Percentiles rank a stretch among this genome's conserved stretches.
These are phyloP conservation scores for Chamaetylas fuelleborni DNA, from an alignment of 2,113 vertebrate genomes.

Conservation along the genomic window DNA sequence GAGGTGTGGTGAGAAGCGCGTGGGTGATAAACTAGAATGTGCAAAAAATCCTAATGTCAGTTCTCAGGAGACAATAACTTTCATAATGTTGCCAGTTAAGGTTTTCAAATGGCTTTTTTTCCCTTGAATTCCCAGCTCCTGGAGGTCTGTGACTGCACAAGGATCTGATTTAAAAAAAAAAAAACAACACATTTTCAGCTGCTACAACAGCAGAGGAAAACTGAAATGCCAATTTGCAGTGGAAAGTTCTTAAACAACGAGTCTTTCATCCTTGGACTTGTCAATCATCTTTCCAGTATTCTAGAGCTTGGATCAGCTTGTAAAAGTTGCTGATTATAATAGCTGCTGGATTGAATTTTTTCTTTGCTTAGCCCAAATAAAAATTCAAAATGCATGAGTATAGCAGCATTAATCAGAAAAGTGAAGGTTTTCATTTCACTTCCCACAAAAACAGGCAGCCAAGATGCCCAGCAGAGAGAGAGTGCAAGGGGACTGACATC, in stretches of 20 bases:
- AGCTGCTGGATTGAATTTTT: neutral
- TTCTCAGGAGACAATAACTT: neutral
- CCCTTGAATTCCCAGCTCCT: neutral
- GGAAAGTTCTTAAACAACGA: neutral
- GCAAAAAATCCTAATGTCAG: neutral
- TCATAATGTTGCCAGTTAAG: neutral
- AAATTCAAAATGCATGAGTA: neutral
- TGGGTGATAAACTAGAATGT: slow-evolving; percentile 13
- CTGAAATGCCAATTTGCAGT: neutral
- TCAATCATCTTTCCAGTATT: neutral
- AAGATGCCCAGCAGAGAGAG: neutral
- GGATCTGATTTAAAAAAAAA: neutral
- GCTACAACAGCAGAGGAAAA: neutral
- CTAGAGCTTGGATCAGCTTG: neutral
- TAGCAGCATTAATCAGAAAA: neutral
- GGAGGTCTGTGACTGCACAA: neutral
- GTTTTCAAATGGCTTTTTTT: neutral
- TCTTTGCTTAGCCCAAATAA: neutral
- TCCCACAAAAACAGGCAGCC: neutral
- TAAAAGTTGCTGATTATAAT: neutral
- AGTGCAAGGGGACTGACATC: neutral
- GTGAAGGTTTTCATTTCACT: neutral
- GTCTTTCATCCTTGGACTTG: neutral
- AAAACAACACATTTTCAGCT: neutral
- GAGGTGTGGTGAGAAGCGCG: slow-evolving; percentile 49